A percentile compares a stretch with the other conserved stretches of the same genome.
These are phyloP conservation scores for Halcyon leucocephala DNA, from an alignment of 2,797 vertebrate species.

Conservation along the genomic window DNA sequence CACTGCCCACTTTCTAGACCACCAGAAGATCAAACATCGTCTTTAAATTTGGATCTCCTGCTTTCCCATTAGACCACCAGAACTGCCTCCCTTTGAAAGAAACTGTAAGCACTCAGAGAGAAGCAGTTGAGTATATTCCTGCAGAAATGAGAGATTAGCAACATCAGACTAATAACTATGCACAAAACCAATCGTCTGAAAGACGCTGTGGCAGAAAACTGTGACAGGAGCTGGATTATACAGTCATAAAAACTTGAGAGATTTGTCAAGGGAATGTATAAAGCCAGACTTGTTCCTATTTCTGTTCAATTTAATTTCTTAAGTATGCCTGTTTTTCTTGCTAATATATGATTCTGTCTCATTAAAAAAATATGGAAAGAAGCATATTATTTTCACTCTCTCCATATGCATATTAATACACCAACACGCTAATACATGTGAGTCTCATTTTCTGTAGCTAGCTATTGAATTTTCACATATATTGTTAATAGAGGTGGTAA, in stretches of 20 bases:
- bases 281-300: conserved; percentile 36
- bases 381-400: conserved; percentile 28
- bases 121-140: conserved; percentile 17
- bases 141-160: conserved; percentile 62
- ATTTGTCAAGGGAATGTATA: conserved; percentile 55
- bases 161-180: conserved; percentile 51
- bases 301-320: conserved; percentile 66
- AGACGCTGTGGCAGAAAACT: conserved; percentile 45
- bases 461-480: conserved; percentile 12
- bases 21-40: not conserved
- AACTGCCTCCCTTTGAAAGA: not conserved
- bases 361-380: conserved; percentile 53
- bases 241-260: conserved; percentile 9
- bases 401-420: conserved; percentile 12
- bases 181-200: conserved; percentile 55
- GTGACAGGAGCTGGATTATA: conserved; percentile 54
- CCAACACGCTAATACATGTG: not conserved
- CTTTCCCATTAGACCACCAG: not conserved
- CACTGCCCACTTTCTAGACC: not conserved
- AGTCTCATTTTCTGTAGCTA: not conserved
- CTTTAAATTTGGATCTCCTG: not conserved
- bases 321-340: conserved; percentile 55
- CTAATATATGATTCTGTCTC: conserved; percentile 35
- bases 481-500: not conserved
- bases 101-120: not conserved